Percentiles rank a stretch among this genome's conserved stretches.
Conservation (phyloP, 2,113 vertebrate species). For the Cyprinus carpio region DNA sequence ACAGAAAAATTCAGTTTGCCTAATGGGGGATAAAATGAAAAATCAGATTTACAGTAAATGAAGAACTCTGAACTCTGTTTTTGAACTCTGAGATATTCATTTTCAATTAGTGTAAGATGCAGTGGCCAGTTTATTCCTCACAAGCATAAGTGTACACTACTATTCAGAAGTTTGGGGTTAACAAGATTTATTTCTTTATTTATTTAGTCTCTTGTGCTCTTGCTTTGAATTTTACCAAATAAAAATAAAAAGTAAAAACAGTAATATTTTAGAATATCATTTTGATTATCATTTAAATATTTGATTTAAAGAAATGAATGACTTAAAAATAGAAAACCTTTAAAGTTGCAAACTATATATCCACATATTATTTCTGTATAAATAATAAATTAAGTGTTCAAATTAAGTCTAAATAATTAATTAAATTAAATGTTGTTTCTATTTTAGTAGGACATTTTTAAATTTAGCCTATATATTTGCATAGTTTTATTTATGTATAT, state of each 20-base stretch:
- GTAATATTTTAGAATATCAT: too few species aligned
- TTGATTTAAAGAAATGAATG: too few species aligned
- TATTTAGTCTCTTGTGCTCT: not conserved
- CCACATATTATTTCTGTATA: too few species aligned
- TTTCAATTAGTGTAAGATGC: not conserved
- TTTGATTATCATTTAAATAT: too few species aligned
- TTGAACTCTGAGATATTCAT: not conserved
- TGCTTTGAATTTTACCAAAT: not conserved
- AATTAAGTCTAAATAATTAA: too few species aligned
- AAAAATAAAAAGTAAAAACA: too few species aligned
- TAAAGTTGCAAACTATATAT: too few species aligned
- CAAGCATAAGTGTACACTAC: not conserved
- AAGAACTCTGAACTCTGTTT: not conserved
- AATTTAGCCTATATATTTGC: too few species aligned
- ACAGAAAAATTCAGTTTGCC: not conserved
- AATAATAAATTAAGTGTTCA: not conserved
- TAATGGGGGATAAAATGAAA: not conserved
- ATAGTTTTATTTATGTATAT: too few species aligned
- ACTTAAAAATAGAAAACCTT: too few species aligned
- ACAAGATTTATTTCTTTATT: not conserved
- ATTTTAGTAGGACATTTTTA: too few species aligned
- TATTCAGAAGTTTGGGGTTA: not conserved
- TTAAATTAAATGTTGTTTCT: too few species aligned
- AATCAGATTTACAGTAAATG: not conserved
- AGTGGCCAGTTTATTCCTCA: not conserved